Percentiles rank a stretch among this genome's conserved stretches.
Evolutionary conservation across 37 sponge, comb jelly and placozoan genomes (phyloP).

Genomic region (Eunapius fragilis): DNA sequence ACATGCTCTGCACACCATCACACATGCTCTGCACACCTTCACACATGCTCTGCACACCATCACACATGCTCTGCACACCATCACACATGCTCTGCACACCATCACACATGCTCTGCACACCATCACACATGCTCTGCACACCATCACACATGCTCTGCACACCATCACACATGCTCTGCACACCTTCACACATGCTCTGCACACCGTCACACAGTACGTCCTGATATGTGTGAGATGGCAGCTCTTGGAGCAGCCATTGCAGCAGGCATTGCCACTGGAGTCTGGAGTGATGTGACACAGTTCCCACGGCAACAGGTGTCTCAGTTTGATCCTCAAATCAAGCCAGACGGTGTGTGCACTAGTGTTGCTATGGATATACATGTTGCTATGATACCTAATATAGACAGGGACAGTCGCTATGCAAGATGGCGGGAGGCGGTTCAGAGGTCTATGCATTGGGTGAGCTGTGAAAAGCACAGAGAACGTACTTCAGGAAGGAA

Average conservation of each 20-base stretch:
- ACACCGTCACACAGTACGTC: constrained; percentile 68
- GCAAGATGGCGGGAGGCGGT: constrained; percentile 92
- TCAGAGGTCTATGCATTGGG: constrained; percentile 81
- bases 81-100: too few species aligned
- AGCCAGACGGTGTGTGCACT: constrained; percentile 23
- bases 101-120: too few species aligned
- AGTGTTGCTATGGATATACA: too few species aligned
- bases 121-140: too few species aligned
- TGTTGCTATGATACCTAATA: too few species aligned
- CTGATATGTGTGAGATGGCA: constrained; percentile 84
- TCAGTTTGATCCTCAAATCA: not conserved
- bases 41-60: too few species aligned
- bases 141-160: too few species aligned
- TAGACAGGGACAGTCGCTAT: constrained; percentile 59
- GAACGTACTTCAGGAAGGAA: not conserved
- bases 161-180: not conserved
- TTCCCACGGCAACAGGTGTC: not conserved
- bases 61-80: too few species aligned
- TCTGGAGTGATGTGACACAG: constrained; percentile 40
- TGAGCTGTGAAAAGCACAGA: constrained; percentile 4
- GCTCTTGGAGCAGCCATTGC: constrained; percentile 92
- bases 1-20: too few species aligned
- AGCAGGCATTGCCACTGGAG: constrained; percentile 80
- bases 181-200: constrained; percentile 5
- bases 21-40: too few species aligned